A percentile compares a stretch with the other conserved stretches of the same genome.
phyloP scores from a whole-genome alignment of 2,113 vertebrate species.

The Xiphophorus couchianus region DNA sequence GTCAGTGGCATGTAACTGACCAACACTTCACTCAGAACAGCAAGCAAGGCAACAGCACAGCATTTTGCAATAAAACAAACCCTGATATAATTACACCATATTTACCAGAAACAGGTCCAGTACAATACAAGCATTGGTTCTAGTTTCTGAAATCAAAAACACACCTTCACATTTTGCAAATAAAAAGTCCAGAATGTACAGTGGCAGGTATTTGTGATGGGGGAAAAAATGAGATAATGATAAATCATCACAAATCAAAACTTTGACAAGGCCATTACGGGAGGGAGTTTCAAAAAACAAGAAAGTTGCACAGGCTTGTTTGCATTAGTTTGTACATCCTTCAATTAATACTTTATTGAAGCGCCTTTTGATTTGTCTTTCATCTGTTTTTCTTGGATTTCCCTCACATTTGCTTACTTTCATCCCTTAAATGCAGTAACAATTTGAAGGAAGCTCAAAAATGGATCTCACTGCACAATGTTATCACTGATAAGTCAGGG shows the following conservation, averaged over 20 bases:
- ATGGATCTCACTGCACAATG: neutral
- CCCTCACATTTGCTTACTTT: neutral
- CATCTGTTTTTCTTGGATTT: neutral
- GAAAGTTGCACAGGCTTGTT: too few relatives aligned
- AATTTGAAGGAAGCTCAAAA: neutral
- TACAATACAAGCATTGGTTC: neutral
- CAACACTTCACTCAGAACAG: constrained; percentile 25
- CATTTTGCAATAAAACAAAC: neutral
- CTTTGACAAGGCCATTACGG: neutral
- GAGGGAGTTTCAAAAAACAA: too few relatives aligned
- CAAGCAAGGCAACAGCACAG: neutral
- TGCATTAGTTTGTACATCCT: too few relatives aligned
- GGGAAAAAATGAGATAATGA: neutral
- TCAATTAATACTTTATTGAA: too few relatives aligned
- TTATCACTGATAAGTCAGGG: neutral
- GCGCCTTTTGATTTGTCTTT: neutral
- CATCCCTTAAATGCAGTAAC: neutral
- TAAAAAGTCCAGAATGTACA: neutral
- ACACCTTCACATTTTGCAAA: neutral
- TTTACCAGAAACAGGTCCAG: neutral
- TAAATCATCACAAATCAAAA: neutral
- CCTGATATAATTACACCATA: neutral
- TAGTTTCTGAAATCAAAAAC: neutral
- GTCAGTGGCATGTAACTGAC: constrained; percentile 29
- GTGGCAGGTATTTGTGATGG: neutral